Evolutionary conservation across 2,888 invertebrate species (phyloP).

Genomic region (Aspidiotus destructor): DNA sequence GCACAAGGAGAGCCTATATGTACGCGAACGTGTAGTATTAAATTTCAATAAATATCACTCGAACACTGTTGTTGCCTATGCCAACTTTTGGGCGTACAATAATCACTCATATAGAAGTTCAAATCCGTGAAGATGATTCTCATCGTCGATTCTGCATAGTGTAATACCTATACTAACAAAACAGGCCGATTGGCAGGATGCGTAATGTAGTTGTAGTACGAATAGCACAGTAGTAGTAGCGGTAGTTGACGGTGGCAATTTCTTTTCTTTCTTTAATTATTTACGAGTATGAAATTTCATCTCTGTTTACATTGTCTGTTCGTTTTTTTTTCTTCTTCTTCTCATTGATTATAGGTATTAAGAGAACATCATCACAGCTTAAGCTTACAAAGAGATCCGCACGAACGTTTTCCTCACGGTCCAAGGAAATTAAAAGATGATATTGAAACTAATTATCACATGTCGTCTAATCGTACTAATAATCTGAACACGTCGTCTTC

Average conservation of each 20-base stretch:
- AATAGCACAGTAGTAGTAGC: neutral
- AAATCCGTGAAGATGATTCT: no score
- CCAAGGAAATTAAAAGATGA: slow-evolving; percentile 49
- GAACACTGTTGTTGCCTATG: no score
- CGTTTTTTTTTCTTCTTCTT: slow-evolving; percentile 14
- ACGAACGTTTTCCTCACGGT: slow-evolving; percentile 65
- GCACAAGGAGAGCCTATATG: no score
- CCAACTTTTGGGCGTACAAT: no score
- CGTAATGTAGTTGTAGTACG: no score
- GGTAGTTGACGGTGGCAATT: neutral
- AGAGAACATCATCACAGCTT: slow-evolving; percentile 24
- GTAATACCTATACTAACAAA: no score
- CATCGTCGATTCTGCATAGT: no score
- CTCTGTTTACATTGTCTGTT: neutral
- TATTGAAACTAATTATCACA: slow-evolving; percentile 24
- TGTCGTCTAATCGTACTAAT: slow-evolving; percentile 25
- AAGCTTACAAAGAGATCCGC: slow-evolving; percentile 33
- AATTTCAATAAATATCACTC: no score
- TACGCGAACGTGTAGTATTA: no score
- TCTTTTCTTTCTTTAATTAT: neutral
- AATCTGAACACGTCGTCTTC: slow-evolving; percentile 26
- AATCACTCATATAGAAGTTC: no score
- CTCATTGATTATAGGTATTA: slow-evolving; percentile 29
- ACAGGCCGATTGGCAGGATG: no score
- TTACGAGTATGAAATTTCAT: neutral